These are phyloP conservation scores for Gallinago paraguaiae DNA, from an alignment of 2,113 vertebrate genomes.

Conservation along the genomic window DNA sequence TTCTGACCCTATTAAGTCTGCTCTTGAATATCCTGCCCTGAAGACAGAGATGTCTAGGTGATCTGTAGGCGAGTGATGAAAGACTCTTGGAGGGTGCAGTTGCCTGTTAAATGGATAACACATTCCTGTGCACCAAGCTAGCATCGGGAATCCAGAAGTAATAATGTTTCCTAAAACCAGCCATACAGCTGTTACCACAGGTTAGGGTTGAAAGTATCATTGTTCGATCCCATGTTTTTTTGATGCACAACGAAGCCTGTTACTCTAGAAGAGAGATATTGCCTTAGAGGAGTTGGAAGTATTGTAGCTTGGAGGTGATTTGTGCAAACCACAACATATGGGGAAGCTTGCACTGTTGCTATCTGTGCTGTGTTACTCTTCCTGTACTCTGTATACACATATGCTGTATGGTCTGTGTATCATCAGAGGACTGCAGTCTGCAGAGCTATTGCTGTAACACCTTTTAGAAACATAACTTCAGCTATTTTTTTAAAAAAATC, in stretches of 20 bases:
- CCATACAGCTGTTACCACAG: not conserved
- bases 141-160: not conserved
- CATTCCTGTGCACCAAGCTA: not conserved
- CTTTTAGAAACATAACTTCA: not conserved
- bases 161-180: not conserved
- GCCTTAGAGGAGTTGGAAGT: not conserved
- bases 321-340: not conserved
- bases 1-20: not conserved
- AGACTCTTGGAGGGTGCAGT: not conserved
- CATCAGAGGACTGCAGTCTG: not conserved
- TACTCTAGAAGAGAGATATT: not conserved
- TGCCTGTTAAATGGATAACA: not conserved
- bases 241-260: not conserved
- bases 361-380: not conserved
- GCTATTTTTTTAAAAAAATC: not conserved
- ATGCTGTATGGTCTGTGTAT: not conserved
- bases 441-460: not conserved
- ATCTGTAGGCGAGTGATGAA: not conserved
- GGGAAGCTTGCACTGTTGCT: not conserved
- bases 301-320: not conserved
- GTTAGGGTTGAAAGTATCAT: not conserved
- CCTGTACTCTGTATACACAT: not conserved
- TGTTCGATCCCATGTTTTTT: not conserved
- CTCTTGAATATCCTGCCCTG: not conserved
- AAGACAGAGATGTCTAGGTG: not conserved